phyloP scores from a whole-genome alignment of 2,113 vertebrate species.

The Saccopteryx leptura region DNA sequence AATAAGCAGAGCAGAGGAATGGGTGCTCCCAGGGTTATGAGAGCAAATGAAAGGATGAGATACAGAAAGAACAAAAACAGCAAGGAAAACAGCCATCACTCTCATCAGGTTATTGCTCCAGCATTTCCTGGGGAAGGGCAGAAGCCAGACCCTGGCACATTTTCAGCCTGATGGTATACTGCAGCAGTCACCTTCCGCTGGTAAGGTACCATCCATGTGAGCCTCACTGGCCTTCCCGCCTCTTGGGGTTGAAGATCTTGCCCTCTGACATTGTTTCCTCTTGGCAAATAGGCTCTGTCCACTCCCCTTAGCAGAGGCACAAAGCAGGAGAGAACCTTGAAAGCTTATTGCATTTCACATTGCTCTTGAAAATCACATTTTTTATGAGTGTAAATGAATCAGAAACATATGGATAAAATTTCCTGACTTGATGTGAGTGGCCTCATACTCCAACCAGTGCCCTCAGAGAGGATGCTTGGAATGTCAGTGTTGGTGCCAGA shows the following conservation, averaged over 20 bases:
- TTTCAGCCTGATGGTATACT: neutral
- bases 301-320: neutral
- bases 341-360: conserved; percentile 70
- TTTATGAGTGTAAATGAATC: conserved; percentile 83
- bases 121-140: neutral
- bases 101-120: neutral
- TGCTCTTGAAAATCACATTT: conserved; percentile 77
- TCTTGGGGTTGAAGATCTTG: neutral
- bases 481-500: conserved; percentile 64
- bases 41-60: conserved; percentile 40
- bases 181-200: neutral
- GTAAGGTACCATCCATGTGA: neutral
- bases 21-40: neutral
- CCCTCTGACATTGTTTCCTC: conserved; percentile 51
- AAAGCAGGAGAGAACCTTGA: conserved; percentile 22
- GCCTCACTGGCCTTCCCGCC: neutral
- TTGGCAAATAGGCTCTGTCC: neutral
- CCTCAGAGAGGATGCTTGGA: conserved; percentile 70
- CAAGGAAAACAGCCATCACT: conserved; percentile 38
- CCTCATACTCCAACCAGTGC: conserved; percentile 65
- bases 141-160: neutral
- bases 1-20: neutral
- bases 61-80: conserved; percentile 54
- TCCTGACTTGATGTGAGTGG: conserved; percentile 64
- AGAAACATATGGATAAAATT: conserved; percentile 83